Conservation (phyloP, 2,113 vertebrate genomes). For the Dasyprocta punctata region DNA sequence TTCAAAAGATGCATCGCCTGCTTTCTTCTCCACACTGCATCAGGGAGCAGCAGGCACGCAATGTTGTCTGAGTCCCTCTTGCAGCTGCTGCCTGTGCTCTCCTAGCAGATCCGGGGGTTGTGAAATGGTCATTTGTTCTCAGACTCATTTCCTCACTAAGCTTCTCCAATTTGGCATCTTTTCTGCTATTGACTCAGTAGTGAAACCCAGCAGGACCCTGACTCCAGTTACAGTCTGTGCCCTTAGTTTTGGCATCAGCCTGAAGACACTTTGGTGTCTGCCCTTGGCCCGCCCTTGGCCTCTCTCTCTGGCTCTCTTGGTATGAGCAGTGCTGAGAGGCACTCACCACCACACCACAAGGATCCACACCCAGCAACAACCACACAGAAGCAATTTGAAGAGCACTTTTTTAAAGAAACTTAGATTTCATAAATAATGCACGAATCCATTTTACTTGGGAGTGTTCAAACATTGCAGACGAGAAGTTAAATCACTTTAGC, state of each 20-base stretch:
- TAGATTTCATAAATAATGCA: background rate
- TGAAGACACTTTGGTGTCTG: accelerated
- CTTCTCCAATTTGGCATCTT: background rate
- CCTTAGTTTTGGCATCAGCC: background rate
- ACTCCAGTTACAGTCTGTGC: background rate
- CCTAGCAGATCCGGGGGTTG: background rate
- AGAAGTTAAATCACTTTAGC: background rate
- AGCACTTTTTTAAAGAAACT: background rate
- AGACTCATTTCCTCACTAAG: background rate
- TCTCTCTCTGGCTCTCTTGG: background rate
- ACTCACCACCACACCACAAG: accelerated
- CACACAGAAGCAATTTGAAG: background rate
- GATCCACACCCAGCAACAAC: background rate
- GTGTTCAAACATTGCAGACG: background rate
- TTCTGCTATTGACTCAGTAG: background rate
- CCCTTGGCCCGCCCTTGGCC: background rate
- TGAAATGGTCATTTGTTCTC: background rate
- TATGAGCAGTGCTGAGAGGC: background rate
- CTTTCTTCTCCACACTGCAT: background rate
- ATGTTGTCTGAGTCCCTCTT: background rate
- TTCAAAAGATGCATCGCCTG: background rate
- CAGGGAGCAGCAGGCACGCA: accelerated
- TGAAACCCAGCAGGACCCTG: background rate
- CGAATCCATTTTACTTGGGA: background rate
- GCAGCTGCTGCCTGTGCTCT: background rate